Evolutionary conservation across 2,888 invertebrate species (phyloP).

Genomic region (Melanotus villosus): DNA sequence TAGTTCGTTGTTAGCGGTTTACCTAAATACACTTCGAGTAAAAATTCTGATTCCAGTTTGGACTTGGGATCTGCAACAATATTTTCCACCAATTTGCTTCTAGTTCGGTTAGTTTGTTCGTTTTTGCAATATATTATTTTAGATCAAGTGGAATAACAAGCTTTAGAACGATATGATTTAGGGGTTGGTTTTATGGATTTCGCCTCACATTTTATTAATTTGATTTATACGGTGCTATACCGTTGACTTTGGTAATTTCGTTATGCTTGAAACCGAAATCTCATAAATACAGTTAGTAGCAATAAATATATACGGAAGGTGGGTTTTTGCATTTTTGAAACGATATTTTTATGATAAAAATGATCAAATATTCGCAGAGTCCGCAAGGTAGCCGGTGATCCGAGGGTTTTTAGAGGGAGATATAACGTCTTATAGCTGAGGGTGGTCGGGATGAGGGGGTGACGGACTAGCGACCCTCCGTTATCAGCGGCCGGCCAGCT

Average conservation of each 20-base stretch:
- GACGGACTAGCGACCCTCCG: constrained; percentile 66
- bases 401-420: constrained; percentile 58
- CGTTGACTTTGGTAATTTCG: constrained; percentile 33
- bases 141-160: constrained; percentile 63
- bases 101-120: constrained; percentile 55
- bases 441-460: constrained; percentile 46
- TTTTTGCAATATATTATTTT: constrained; percentile 57
- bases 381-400: constrained; percentile 61
- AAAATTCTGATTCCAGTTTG: constrained; percentile 39
- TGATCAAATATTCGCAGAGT: constrained; percentile 57
- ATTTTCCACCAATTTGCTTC: constrained; percentile 64
- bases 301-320: constrained; percentile 37
- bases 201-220: constrained; percentile 44
- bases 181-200: constrained; percentile 51
- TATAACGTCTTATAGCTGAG: constrained; percentile 46
- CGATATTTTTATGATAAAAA: constrained; percentile 47
- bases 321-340: constrained; percentile 31
- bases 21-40: constrained; percentile 14
- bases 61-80: constrained; percentile 56
- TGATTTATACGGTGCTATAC: constrained; percentile 40
- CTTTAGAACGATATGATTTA: constrained; percentile 54
- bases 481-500: constrained; percentile 69
- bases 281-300: constrained; percentile 19
- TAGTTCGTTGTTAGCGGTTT: constrained; percentile 18
- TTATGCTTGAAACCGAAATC: constrained; percentile 33